phyloP scores from a whole-genome alignment of 1,140 invertebrate species.

The Tribolium madens region DNA sequence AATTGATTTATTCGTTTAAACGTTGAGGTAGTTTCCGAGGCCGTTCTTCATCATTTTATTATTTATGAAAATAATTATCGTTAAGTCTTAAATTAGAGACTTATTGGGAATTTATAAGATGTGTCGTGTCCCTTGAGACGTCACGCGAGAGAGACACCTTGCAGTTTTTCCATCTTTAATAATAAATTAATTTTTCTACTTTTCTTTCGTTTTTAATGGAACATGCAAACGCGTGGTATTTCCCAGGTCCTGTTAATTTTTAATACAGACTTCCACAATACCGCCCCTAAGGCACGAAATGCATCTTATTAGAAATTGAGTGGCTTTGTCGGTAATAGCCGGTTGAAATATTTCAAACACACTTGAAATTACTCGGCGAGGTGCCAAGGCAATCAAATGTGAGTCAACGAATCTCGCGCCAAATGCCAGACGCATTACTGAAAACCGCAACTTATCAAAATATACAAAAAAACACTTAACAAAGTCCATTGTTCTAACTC shows the following conservation, averaged over 20 bases:
- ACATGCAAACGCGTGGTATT: slow-evolving; percentile 39
- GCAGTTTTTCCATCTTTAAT: slow-evolving; percentile 46
- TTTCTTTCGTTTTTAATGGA: slow-evolving; percentile 34
- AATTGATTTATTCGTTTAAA: slow-evolving; percentile 11
- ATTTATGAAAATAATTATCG: slow-evolving; percentile 32
- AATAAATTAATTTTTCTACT: slow-evolving; percentile 42
- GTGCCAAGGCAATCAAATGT: slow-evolving; percentile 4
- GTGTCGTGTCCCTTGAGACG: slow-evolving; percentile 29
- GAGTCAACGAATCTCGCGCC: not conserved
- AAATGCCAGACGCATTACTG: not conserved
- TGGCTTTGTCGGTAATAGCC: not conserved
- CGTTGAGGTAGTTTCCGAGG: slow-evolving; percentile 10
- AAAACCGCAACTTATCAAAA: too few relatives aligned
- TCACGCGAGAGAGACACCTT: slow-evolving; percentile 40
- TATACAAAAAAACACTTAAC: too few relatives aligned
- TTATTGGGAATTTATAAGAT: slow-evolving; percentile 38
- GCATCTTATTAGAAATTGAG: slow-evolving; percentile 7
- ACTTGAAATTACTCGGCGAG: not conserved
- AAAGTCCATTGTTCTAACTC: slow-evolving; percentile 4
- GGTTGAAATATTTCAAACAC: not conserved
- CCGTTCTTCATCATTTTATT: not conserved
- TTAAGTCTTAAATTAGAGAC: slow-evolving; percentile 26
- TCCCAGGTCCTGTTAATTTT: slow-evolving; percentile 14
- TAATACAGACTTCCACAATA: not conserved
- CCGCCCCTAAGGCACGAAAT: not conserved